Evolutionary conservation across 1,140 invertebrate genomes (phyloP), one percentile per base, ranked within the genome.

Genomic region (Caenorhabditis briggsae): DNA sequence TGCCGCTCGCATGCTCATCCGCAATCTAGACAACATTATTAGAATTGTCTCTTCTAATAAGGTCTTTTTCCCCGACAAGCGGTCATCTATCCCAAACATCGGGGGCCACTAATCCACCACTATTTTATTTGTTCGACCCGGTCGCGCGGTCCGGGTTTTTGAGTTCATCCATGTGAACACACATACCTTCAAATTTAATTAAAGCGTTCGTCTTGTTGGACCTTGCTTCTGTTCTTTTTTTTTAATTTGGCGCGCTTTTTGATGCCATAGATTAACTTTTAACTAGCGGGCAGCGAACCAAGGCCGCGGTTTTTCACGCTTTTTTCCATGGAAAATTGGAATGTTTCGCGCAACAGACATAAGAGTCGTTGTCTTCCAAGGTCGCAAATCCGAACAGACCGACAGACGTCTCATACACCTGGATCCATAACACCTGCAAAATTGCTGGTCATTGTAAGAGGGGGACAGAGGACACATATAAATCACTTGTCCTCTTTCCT

Each of bases 381-480:
- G 70, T 78, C 70, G 70, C 70, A 50, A 78, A 43, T 78, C 46
- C 70, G 70, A 78, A 50, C 70, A 78, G 70, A 78, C 70, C 70
- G 70, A 78, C 70, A 78, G 70, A 78, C 70, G 70, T 78, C 70
- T 78, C 70, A 78, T 78, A 78, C 70, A 78, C 70, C 70, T 78
- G 70, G 70, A 78, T 78, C 70, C 46, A 78, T 78, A 78, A 78
- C 70, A 78, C 70, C 70, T 78, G 70, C 70, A 50, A 78, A 78
- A 78, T 78, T 78, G 70, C 46, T 78, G 33, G 70, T 78, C 70
- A 78, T 33, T n/a, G 70, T 53, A 50, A n/a, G 14, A 18, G 23
- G 12, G 46, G 23, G 14, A 78, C 33, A 70, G 33, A 78, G 46
- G 70, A 78, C 46, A 78, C 70, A 11, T 78, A 78, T 78, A 78